Percentiles rank a stretch among this genome's conserved stretches.
Conservation (phyloP, 2,797 vertebrate genomes). For the Carduelis carduelis region DNA sequence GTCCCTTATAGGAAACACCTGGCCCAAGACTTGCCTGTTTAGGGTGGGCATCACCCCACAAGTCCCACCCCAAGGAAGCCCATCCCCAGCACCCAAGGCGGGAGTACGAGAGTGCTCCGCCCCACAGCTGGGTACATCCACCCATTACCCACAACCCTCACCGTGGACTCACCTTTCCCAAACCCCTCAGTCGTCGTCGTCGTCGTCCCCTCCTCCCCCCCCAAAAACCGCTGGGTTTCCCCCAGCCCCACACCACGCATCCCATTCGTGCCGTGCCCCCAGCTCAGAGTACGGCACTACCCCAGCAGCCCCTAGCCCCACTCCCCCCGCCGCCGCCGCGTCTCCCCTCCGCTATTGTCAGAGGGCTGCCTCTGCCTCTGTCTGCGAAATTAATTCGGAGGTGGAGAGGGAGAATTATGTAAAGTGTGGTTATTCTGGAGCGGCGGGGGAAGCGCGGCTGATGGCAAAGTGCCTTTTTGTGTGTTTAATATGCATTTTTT, state of each 20-base stretch:
- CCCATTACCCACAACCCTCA: background rate
- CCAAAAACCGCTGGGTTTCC: no score
- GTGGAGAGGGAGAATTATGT: slow-evolving; percentile 71
- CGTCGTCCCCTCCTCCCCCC: fast-evolving
- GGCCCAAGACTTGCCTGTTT: background rate
- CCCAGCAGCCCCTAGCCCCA: background rate
- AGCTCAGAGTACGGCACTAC: background rate
- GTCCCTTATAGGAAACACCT: background rate
- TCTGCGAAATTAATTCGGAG: slow-evolving; percentile 64
- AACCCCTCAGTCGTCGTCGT: background rate
- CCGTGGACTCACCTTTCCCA: background rate
- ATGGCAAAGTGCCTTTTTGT: slow-evolving; percentile 79
- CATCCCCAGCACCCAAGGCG: background rate
- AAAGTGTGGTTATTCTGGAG: slow-evolving; percentile 68
- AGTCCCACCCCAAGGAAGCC: background rate
- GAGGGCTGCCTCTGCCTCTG: slow-evolving; percentile 40
- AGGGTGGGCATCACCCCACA: background rate
- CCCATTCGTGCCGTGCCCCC: fast-evolving
- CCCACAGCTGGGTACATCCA: background rate
- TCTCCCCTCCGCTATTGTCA: background rate
- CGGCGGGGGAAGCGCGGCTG: slow-evolving; percentile 66
- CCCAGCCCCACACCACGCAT: background rate
- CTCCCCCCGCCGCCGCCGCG: background rate
- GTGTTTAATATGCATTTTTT: slow-evolving; percentile 81
- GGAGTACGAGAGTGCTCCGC: background rate